Evolutionary conservation across 2,113 vertebrate species (phyloP).

Genomic region (Amazona vittata): DNA sequence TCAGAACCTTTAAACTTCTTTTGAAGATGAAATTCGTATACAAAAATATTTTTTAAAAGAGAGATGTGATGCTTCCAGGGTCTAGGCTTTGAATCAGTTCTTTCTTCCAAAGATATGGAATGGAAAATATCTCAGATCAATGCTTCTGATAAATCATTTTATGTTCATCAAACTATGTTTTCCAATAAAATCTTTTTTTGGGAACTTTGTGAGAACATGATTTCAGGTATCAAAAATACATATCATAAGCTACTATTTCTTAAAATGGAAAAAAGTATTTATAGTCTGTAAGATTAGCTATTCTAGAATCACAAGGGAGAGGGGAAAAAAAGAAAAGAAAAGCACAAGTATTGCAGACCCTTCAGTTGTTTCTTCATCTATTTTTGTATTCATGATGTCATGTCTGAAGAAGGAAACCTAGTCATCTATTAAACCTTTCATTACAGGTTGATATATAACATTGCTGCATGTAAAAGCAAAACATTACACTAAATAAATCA

Average conservation of each 20-base stretch:
- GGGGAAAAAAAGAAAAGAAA: neutral
- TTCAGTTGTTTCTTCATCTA: neutral
- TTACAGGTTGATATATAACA: neutral
- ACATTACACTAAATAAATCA: neutral
- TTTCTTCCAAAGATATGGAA: neutral
- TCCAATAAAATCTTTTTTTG: neutral
- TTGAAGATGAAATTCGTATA: neutral
- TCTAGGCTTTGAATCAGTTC: neutral
- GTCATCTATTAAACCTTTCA: neutral
- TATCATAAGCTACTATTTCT: neutral
- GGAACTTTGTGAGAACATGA: neutral
- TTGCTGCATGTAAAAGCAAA: neutral
- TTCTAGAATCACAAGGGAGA: neutral
- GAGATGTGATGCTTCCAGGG: neutral
- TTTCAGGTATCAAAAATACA: neutral
- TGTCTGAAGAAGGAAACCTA: neutral
- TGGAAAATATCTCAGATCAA: neutral
- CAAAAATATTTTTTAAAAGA: neutral
- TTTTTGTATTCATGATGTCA: neutral
- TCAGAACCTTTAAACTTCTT: neutral
- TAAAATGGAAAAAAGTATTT: neutral
- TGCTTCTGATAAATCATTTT: neutral
- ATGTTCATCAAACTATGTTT: neutral
- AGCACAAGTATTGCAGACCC: no score
- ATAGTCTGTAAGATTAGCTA: neutral